Evolutionary conservation across 1,140 invertebrate genomes (phyloP), one percentile per base, ranked within the genome.

Genomic region (Apis florea): DNA sequence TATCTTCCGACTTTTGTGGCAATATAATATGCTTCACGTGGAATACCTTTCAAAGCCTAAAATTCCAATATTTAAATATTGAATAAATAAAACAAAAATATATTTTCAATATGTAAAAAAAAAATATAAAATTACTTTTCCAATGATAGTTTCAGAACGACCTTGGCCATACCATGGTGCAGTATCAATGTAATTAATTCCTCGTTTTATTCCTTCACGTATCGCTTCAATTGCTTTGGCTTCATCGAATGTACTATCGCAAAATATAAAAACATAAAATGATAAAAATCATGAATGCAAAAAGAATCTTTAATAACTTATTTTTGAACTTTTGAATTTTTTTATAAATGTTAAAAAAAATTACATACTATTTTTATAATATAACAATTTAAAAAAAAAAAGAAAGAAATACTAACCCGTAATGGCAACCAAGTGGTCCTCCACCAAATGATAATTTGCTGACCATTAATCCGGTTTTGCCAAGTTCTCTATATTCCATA

Each of bases 1-100:
- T 98, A 99, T 75, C 98, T 95, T 3, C 97, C 97, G 58, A 98
- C 95, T 95, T 99, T 99, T n/a, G 98, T 98, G 17, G 96, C 97
- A n/a, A 99, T 95, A 90, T 98, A 98, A 92, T 97, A 99, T 3
- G 97, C 94, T 83, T 96, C 87, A 49, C 98, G 94, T 0, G 98
- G 98, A 78, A 98, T 94, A 63, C 94, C 95, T 92, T 95, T 94
- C 0, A 99, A 93, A 9, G 97, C 97, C 96, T 96, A 64, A 11
- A 71, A 74, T 84, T 93, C 79, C 10, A 58, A 21, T 58, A 40
- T 67, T n/a, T 51, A 58, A 71, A 68, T 61, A 74, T 47, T 64
- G 84, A 51, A 17, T 15, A n/a, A 49, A 31, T 15, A 53, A 40
- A 40, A 9, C 64, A 70, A 73, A 69, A 19, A 80, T 54, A 82